These are phyloP conservation scores for Rapana venosa DNA, from an alignment of 2,888 invertebrate genomes.

Conservation along the genomic window DNA sequence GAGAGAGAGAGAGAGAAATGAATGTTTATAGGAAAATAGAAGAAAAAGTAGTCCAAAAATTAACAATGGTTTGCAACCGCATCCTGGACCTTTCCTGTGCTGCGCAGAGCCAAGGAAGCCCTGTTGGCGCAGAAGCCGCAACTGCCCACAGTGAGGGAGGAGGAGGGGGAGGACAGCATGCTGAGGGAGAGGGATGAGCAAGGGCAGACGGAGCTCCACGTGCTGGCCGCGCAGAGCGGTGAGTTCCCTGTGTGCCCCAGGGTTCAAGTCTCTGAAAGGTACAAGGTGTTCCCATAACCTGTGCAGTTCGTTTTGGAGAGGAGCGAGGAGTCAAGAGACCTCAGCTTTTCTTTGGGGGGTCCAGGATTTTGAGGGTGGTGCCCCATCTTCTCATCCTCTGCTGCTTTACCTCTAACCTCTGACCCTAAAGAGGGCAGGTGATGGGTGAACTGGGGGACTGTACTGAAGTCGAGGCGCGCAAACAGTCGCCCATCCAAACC, in stretches of 20 bases:
- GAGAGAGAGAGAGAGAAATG: too few relatives aligned
- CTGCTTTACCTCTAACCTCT: too few relatives aligned
- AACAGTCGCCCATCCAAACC: too few relatives aligned
- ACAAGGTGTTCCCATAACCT: background rate
- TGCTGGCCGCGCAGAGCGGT: slow-evolving; percentile 63
- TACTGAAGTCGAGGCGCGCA: too few relatives aligned
- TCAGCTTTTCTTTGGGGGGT: background rate
- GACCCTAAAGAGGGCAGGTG: too few relatives aligned
- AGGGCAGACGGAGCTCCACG: slow-evolving; percentile 69
- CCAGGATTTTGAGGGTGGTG: background rate
- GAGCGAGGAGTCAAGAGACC: too few relatives aligned
- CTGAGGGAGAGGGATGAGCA: slow-evolving; percentile 62
- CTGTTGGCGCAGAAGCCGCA: slow-evolving; percentile 64
- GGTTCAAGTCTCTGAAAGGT: background rate
- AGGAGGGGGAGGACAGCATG: slow-evolving; percentile 57
- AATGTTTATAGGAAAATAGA: too few relatives aligned
- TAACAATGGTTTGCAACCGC: too few relatives aligned
- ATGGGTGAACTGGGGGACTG: too few relatives aligned
- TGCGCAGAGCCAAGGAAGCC: slow-evolving; percentile 64
- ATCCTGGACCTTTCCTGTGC: background rate
- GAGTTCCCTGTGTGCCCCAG: background rate
- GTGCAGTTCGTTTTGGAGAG: too few relatives aligned
- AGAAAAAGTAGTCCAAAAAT: too few relatives aligned
- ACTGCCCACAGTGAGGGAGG: slow-evolving; percentile 67
- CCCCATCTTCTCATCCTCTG: background rate